phyloP scores from a whole-genome alignment of 2,113 vertebrate genomes.

The Leiothrix lutea region DNA sequence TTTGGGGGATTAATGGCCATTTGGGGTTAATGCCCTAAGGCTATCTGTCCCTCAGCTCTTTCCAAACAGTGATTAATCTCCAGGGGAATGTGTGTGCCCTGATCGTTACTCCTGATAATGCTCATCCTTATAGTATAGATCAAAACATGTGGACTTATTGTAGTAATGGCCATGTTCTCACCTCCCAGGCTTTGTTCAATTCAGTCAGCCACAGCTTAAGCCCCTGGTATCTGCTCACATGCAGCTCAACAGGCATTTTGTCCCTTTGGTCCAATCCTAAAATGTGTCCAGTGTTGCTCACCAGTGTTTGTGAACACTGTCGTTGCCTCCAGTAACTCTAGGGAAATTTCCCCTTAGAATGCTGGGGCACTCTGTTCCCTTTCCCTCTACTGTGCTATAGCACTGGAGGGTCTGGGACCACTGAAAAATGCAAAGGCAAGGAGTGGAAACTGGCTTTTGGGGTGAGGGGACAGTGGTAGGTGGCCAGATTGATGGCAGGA shows the following conservation, averaged over 20 bases:
- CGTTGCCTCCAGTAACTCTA: not conserved
- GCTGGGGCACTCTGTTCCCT: not conserved
- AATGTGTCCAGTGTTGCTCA: not conserved
- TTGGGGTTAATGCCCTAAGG: constrained; percentile 57
- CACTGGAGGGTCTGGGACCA: not conserved
- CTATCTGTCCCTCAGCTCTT: constrained; percentile 31
- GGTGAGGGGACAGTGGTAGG: accelerated
- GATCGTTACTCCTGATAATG: constrained; percentile 50
- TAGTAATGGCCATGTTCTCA: constrained; percentile 53
- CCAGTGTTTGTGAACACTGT: not conserved
- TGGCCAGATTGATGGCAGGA: not conserved
- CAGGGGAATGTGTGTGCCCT: constrained; percentile 53
- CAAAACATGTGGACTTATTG: constrained; percentile 17
- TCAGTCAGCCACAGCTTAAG: constrained; percentile 46
- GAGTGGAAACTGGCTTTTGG: not conserved
- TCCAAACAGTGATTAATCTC: constrained; percentile 55
- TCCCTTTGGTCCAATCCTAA: not conserved
- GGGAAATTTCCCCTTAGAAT: not conserved
- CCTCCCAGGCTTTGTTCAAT: constrained; percentile 7
- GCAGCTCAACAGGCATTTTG: not conserved
- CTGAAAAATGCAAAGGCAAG: not conserved
- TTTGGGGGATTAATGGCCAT: constrained; percentile 42
- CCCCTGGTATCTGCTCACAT: not conserved
- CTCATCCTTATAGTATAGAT: constrained; percentile 57
- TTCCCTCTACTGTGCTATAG: not conserved